Base-by-base conservation (phyloP, 2,888 invertebrate species). In the Drosophila pegasa region DNA sequence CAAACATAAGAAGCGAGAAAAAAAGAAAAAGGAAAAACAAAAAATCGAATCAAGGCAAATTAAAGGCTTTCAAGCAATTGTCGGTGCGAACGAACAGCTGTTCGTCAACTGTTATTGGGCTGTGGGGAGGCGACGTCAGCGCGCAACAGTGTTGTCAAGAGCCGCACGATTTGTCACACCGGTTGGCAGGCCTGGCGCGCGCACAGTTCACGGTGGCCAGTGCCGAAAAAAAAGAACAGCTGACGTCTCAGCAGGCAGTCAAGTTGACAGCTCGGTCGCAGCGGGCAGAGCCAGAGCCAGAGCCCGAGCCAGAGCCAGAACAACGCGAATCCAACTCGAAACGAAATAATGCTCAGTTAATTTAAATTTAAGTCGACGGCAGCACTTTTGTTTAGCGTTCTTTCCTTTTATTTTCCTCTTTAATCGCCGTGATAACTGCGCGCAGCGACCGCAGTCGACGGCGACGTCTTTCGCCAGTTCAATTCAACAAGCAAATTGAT, bases 261-360 rank as follows among this genome's bases (percentile, higher is more conserved):
- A 60, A 72, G 76, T 76, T 76, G 72, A 72, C 76, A 75, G 76
- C 64, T 68, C 56, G 72, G 68, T 64, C 65, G 22, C 55, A 70
- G 33, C 4, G 14, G n/a, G n/a, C n/a, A n/a, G n/a, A n/a, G n/a
- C n/a, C n/a, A n/a, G 14, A 41, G 41, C 43, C 43, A 16, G 61
- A 70, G 43, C 61, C 57, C 55, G 59, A 47, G 16, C n/a, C 43
- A 25, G 3, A 25, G 5, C 59, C 56, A 75, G 66, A 75, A 66
- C 75, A 75, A 75, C 75, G 75, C 75, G 71, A 75, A 55, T 38
- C 66, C 52, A 73, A 75, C 57, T 56, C 74, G 75, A 75, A 75
- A 62, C 75, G 52, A 50, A 60, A 65, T 62, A 66, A 66, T 73
- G 69, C 64, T 73, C 74, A 63, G 60, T 65, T 75, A 52, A 62